These are phyloP conservation scores for Popillia japonica DNA, from an alignment of 1,140 invertebrate genomes.

Conservation along the genomic window DNA sequence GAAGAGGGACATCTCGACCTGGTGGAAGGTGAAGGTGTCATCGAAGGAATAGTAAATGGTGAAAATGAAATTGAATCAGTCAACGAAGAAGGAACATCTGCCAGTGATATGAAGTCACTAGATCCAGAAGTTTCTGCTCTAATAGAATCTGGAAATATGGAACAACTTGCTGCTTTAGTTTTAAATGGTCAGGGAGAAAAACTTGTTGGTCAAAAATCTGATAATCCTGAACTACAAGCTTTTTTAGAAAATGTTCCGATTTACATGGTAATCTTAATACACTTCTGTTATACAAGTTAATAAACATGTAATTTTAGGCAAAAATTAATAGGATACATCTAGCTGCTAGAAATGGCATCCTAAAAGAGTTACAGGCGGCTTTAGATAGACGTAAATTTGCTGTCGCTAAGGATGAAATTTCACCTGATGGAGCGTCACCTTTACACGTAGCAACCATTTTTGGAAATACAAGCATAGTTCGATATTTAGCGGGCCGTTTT, in stretches of 20 bases:
- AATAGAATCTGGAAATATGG: conserved; percentile 83
- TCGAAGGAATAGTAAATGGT: conserved; percentile 71
- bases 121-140: conserved; percentile 69
- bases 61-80: conserved; percentile 69
- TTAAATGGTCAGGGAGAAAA: conserved; percentile 85
- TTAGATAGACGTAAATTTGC: conserved; percentile 92
- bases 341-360: conserved; percentile 84
- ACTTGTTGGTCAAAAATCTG: conserved; percentile 75
- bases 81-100: conserved; percentile 64
- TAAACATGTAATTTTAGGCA: conserved; percentile 66
- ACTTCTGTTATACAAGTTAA: not conserved
- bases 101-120: conserved; percentile 54
- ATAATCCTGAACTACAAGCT: conserved; percentile 83
- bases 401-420: conserved; percentile 80
- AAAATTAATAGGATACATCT: conserved; percentile 89
- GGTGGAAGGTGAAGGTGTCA: conserved; percentile 63
- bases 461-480: conserved; percentile 72
- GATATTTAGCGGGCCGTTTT: conserved; percentile 77
- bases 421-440: conserved; percentile 87
- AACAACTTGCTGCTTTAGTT: conserved; percentile 87
- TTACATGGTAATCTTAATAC: conserved; percentile 73
- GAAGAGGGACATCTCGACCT: conserved; percentile 47
- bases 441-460: conserved; percentile 91
- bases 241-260: conserved; percentile 90
- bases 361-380: conserved; percentile 83